Evolutionary conservation across 2,888 invertebrate genomes (phyloP).

Genomic region (Parthenolecanium corni): DNA sequence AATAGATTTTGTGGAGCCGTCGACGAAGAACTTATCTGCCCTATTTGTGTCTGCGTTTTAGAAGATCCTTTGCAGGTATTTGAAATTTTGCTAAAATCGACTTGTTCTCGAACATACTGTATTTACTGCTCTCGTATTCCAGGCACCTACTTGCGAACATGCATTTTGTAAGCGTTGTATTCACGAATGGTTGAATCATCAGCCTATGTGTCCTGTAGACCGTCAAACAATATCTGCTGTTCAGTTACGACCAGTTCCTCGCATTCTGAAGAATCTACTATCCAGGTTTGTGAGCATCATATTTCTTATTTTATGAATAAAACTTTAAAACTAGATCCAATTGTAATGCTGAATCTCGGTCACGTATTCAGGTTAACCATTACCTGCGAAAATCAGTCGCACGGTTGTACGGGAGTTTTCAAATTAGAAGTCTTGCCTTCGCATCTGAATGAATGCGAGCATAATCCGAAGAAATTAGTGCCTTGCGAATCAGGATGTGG

Average conservation of each 20-base stretch:
- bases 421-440: conserved; percentile 75
- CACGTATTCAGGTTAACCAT: conserved; percentile 59
- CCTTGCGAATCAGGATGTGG: conserved; percentile 91
- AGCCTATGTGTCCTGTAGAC: conserved; percentile 90
- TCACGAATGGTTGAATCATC: conserved; percentile 85
- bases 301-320: too few relatives aligned
- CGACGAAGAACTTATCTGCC: conserved; percentile 91
- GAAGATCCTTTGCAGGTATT: conserved; percentile 88
- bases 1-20: conserved; percentile 89
- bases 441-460: conserved; percentile 84
- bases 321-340: neutral
- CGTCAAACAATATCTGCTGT: conserved; percentile 78
- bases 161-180: conserved; percentile 91
- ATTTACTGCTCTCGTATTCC: conserved; percentile 35
- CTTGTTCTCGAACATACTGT: neutral
- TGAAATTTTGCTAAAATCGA: conserved; percentile 22
- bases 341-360: neutral
- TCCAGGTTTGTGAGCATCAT: conserved; percentile 51
- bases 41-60: conserved; percentile 89
- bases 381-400: conserved; percentile 77
- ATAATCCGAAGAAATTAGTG: conserved; percentile 86
- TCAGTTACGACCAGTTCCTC: conserved; percentile 80
- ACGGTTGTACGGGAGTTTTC: conserved; percentile 72
- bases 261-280: conserved; percentile 82
- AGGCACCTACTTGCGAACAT: conserved; percentile 93